Conservation (phyloP, 2,113 vertebrate genomes). For the Hiodon alosoides region DNA sequence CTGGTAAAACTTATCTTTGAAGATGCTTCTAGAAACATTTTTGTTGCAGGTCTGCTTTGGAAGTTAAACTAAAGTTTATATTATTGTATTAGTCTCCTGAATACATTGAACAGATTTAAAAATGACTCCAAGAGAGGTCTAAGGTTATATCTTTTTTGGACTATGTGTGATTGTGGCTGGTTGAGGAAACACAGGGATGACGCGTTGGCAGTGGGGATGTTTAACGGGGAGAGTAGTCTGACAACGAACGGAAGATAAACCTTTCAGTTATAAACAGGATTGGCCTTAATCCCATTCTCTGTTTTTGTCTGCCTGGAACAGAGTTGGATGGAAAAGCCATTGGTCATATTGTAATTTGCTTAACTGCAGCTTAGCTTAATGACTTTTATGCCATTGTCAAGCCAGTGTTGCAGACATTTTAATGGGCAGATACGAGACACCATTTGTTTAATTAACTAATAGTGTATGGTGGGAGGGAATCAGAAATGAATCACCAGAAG, state of each 20-base stretch:
- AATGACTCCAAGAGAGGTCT: too few species aligned
- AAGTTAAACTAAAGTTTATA: too few species aligned
- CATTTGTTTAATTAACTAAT: conserved; percentile 39
- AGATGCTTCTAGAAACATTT: too few species aligned
- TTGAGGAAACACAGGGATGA: neutral
- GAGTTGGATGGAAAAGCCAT: conserved; percentile 18
- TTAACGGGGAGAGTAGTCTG: neutral
- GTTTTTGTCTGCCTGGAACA: conserved; percentile 1
- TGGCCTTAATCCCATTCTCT: neutral
- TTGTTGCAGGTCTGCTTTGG: too few species aligned
- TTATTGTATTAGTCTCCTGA: too few species aligned
- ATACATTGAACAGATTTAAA: too few species aligned
- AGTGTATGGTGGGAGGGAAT: conserved; percentile 1
- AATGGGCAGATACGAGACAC: conserved; percentile 28
- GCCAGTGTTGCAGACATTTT: conserved; percentile 19
- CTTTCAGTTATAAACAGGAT: neutral
- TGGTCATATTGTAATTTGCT: conserved; percentile 32
- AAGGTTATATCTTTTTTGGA: neutral
- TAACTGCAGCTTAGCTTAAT: conserved; percentile 31
- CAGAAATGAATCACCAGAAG: neutral
- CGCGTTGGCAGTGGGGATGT: too few species aligned
- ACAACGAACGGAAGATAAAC: neutral
- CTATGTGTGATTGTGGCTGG: neutral
- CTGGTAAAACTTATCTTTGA: too few species aligned
- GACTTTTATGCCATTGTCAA: conserved; percentile 28